Evolutionary conservation across 2,113 vertebrate genomes (phyloP).

Genomic region (Daubentonia madagascariensis): DNA sequence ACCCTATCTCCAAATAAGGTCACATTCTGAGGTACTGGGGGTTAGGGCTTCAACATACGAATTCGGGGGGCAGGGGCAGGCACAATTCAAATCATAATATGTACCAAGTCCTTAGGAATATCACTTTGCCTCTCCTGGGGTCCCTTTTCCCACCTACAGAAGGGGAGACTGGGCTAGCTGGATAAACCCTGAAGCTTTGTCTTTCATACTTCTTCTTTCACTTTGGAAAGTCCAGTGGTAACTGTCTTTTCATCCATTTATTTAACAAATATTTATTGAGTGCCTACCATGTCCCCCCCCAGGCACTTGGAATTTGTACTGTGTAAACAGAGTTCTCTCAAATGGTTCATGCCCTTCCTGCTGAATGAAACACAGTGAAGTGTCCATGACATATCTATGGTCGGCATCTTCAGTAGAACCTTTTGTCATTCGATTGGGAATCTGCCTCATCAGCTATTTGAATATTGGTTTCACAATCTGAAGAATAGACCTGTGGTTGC

Average conservation of each 20-base stretch:
- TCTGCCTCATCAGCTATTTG: conserved; percentile 64
- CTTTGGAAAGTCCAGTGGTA: not conserved
- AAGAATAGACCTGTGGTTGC: conserved; percentile 64
- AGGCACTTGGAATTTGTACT: not conserved
- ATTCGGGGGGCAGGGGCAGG: not conserved
- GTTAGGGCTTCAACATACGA: not conserved
- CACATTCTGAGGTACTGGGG: not conserved
- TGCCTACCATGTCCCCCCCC: not conserved
- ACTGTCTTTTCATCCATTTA: not conserved
- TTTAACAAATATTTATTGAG: not conserved
- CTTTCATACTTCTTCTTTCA: not conserved
- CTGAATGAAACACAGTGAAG: not conserved
- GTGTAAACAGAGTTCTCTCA: not conserved
- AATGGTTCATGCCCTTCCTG: not conserved
- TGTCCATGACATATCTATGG: not conserved
- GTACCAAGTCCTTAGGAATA: not conserved
- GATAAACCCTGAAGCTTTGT: not conserved
- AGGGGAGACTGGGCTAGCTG: not conserved
- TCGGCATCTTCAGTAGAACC: conserved; percentile 62
- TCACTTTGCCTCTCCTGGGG: not conserved
- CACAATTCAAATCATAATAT: not conserved
- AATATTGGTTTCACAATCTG: conserved; percentile 71
- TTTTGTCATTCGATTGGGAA: conserved; percentile 54
- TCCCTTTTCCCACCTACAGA: not conserved
- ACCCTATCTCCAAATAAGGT: not conserved